phyloP scores from a whole-genome alignment of 92 coral and sea anemone species.

The Palythoa grandis region DNA sequence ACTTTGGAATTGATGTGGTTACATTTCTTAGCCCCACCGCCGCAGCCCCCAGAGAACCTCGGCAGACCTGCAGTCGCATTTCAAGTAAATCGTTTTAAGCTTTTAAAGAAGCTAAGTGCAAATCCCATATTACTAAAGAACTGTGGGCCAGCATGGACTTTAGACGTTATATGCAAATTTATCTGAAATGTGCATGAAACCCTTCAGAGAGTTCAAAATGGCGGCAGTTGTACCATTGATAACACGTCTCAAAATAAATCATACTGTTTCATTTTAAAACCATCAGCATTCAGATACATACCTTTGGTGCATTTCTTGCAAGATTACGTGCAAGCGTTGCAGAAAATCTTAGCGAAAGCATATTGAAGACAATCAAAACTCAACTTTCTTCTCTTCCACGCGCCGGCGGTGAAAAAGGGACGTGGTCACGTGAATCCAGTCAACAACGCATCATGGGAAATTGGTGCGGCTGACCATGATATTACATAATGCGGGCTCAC shows the following conservation, averaged over 20 bases:
- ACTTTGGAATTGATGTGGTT: conserved; percentile 71
- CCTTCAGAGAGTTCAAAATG: conserved; percentile 33
- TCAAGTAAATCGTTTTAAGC: not conserved
- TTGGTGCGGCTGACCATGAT: conserved; percentile 38
- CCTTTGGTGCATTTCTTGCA: conserved; percentile 90
- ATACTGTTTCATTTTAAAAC: not conserved
- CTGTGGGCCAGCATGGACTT: not conserved
- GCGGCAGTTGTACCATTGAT: conserved; percentile 18
- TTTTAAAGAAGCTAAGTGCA: not conserved
- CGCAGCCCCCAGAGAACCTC: conserved; percentile 92
- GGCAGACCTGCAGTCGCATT: conserved; percentile 65
- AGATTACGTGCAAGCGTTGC: conserved; percentile 78
- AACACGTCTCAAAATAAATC: conserved; percentile 5
- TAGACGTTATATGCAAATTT: not conserved
- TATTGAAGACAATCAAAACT: conserved; percentile 44
- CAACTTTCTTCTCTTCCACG: conserved; percentile 47
- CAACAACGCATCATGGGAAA: conserved; percentile 50
- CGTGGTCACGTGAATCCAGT: conserved; percentile 57
- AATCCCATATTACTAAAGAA: not conserved
- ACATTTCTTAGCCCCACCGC: conserved; percentile 86
- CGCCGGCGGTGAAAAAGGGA: conserved; percentile 58
- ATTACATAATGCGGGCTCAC: conserved; percentile 10
- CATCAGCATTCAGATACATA: conserved; percentile 34
- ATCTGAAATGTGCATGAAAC: conserved; percentile 20
- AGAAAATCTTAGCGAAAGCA: conserved; percentile 96